Conservation (phyloP, 2,113 vertebrate species). For the Ibidorhyncha struthersii region DNA sequence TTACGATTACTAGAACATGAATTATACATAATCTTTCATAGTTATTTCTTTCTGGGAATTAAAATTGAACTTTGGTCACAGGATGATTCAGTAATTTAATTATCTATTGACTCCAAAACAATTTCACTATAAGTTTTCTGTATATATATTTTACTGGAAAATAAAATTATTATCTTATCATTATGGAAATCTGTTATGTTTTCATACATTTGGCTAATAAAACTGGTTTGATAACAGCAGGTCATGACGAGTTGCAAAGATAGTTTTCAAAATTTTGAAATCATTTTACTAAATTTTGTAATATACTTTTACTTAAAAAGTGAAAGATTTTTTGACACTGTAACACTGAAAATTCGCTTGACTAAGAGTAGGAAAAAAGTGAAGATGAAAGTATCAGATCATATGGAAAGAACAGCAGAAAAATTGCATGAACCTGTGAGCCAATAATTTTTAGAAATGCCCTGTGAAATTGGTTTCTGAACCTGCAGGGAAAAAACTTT, state of each 20-base stretch:
- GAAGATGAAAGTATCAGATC: neutral
- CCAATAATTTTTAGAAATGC: neutral
- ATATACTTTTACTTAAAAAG: neutral
- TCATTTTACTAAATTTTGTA: neutral
- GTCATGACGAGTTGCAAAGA: neutral
- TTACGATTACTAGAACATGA: neutral
- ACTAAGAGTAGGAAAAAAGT: neutral
- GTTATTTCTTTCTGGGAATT: neutral
- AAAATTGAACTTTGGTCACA: neutral
- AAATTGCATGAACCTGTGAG: fast-evolving
- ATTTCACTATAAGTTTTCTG: neutral
- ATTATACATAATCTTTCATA: neutral
- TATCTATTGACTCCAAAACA: neutral
- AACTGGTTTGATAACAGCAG: neutral
- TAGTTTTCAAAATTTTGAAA: neutral
- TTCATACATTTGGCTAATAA: neutral
- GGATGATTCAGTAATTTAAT: neutral
- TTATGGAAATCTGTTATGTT: neutral
- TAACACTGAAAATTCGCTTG: neutral
- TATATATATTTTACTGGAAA: neutral
- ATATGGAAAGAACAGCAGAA: neutral
- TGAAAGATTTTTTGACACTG: neutral
- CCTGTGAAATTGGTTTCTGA: neutral
- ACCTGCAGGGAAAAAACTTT: fast-evolving
- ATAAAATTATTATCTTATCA: neutral